Conservation (phyloP, 2,888 invertebrate species). For the Bursaphelenchus okinawaensis region DNA sequence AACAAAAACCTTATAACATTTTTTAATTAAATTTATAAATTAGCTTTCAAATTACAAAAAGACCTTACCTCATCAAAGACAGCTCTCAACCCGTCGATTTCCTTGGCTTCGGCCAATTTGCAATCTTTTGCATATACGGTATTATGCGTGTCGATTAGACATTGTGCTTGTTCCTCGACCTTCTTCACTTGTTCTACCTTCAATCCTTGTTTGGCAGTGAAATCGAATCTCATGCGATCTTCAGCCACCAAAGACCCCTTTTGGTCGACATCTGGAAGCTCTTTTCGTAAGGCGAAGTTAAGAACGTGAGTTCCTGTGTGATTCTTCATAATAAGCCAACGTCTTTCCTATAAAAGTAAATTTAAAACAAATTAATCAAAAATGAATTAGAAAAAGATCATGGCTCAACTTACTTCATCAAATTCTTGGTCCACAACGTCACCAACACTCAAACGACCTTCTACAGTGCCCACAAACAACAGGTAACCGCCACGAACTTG, state of each 20-base stretch:
- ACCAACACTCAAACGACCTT: slow-evolving; percentile 75
- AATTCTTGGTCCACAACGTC: slow-evolving; percentile 76
- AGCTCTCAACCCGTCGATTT: slow-evolving; percentile 83
- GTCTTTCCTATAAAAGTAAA: slow-evolving; percentile 64
- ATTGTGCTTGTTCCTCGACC: slow-evolving; percentile 74
- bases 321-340: slow-evolving; percentile 93
- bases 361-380: not conserved
- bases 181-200: slow-evolving; percentile 73
- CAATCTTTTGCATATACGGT: slow-evolving; percentile 82
- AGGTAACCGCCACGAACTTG: slow-evolving; percentile 93
- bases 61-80: slow-evolving; percentile 80
- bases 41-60: too few relatives aligned
- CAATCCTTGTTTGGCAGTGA: slow-evolving; percentile 86
- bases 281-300: slow-evolving; percentile 84
- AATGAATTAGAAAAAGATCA: not conserved
- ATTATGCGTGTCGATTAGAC: slow-evolving; percentile 72
- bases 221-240: slow-evolving; percentile 92
- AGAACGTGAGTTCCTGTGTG: slow-evolving; percentile 95
- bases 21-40: too few relatives aligned
- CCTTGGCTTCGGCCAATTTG: slow-evolving; percentile 76
- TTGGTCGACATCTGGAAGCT: slow-evolving; percentile 64
- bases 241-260: slow-evolving; percentile 90
- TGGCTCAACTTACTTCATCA: slow-evolving; percentile 67
- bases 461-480: slow-evolving; percentile 82
- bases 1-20: not conserved